Percentiles rank a stretch among this genome's conserved stretches.
Evolutionary conservation across 1,140 invertebrate species (phyloP).

Genomic region (Nasonia longicornis): DNA sequence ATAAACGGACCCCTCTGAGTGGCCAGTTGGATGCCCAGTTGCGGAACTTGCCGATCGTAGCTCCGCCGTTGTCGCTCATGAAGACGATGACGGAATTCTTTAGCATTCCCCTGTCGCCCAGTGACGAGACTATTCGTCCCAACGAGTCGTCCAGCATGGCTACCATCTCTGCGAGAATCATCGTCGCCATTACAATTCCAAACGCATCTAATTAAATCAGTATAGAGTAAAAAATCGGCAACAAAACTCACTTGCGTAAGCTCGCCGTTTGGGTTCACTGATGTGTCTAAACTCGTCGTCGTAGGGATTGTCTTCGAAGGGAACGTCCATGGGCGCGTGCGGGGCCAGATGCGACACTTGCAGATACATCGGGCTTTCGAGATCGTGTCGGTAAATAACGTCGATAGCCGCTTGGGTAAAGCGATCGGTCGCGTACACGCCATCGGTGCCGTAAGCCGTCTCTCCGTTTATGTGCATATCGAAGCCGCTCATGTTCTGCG

Average conservation of each 20-base stretch:
- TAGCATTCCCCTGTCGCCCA: conserved; percentile 73
- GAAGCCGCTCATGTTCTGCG: conserved; percentile 67
- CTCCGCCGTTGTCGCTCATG: conserved; percentile 75
- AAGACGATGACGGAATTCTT: conserved; percentile 76
- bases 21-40: conserved; percentile 80
- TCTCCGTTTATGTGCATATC: conserved; percentile 71
- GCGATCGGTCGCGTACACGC: conserved; percentile 78
- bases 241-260: conserved; percentile 74
- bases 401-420: conserved; percentile 76
- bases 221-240: background rate
- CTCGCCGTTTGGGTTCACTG: conserved; percentile 73
- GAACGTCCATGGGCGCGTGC: conserved; percentile 74
- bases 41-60: conserved; percentile 64
- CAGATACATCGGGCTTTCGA: conserved; percentile 75
- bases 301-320: conserved; percentile 74
- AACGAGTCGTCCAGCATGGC: conserved; percentile 79
- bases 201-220: too few species aligned
- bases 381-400: conserved; percentile 73
- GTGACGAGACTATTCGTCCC: conserved; percentile 73
- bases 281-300: conserved; percentile 76
- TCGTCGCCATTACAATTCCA: background rate
- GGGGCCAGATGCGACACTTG: conserved; percentile 78
- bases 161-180: conserved; percentile 73
- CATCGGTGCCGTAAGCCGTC: conserved; percentile 73
- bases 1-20: conserved; percentile 71